Percentiles rank a stretch among this genome's conserved stretches.
These are phyloP conservation scores for Matsumurasca onukii DNA, from an alignment of 1,140 invertebrate species.

Conservation along the genomic window DNA sequence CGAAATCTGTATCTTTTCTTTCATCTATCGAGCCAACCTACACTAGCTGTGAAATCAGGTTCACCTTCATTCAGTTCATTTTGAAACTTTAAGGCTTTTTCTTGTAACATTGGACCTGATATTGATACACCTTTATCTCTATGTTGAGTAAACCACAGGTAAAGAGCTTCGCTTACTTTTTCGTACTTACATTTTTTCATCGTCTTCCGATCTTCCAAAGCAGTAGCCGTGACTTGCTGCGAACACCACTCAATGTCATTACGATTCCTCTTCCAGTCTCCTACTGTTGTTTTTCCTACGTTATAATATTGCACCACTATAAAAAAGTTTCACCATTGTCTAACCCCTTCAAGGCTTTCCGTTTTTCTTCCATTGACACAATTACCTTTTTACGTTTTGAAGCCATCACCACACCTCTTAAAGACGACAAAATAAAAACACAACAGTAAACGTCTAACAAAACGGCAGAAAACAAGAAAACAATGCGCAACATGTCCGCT, in stretches of 20 bases:
- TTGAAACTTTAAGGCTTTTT: slow-evolving; percentile 12
- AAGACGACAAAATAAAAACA: not conserved
- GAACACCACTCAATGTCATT: slow-evolving; percentile 28
- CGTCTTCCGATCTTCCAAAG: slow-evolving; percentile 27
- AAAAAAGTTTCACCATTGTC: slow-evolving; percentile 35
- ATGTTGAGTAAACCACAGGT: slow-evolving; percentile 27
- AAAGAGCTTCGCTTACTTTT: slow-evolving; percentile 32
- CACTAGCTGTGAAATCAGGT: slow-evolving; percentile 27
- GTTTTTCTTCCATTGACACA: slow-evolving; percentile 32
- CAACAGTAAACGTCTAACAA: not conserved
- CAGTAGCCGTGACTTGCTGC: slow-evolving; percentile 26
- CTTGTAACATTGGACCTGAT: slow-evolving; percentile 18
- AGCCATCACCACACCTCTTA: slow-evolving; percentile 19
- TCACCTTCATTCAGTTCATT: slow-evolving; percentile 20
- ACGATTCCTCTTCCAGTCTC: slow-evolving; percentile 34
- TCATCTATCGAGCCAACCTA: too few relatives aligned
- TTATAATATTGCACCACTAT: slow-evolving; percentile 28
- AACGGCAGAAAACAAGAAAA: not conserved
- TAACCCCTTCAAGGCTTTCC: slow-evolving; percentile 31
- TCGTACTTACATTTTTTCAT: slow-evolving; percentile 32
- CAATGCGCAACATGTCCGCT: not conserved
- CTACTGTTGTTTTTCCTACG: slow-evolving; percentile 34
- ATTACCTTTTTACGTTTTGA: slow-evolving; percentile 35
- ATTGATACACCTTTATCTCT: slow-evolving; percentile 28
- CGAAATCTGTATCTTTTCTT: slow-evolving; percentile 38